phyloP scores from a whole-genome alignment of 2,797 vertebrate species.

The Hirundo rustica region DNA sequence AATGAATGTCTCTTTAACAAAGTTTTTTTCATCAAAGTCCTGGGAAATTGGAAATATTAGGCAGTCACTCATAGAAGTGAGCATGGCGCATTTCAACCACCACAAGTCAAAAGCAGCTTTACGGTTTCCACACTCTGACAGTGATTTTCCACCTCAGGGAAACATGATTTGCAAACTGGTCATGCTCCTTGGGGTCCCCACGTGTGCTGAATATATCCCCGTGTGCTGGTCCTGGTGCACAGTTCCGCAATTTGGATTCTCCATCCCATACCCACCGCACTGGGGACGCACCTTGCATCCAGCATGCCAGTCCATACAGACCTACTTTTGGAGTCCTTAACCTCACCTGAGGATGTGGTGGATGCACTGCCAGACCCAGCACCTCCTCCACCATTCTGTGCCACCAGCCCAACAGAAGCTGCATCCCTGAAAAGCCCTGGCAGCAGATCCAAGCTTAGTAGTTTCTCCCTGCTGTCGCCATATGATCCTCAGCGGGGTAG shows the following conservation, averaged over 20 bases:
- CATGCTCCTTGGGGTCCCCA: not conserved
- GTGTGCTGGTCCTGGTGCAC: not conserved
- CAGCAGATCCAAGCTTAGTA: not conserved
- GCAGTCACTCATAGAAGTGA: not conserved
- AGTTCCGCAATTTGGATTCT: not conserved
- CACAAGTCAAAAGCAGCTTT: not conserved
- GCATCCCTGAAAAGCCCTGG: not conserved
- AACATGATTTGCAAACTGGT: not conserved
- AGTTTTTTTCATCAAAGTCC: not conserved
- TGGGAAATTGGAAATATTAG: not conserved
- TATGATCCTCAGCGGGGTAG: not conserved
- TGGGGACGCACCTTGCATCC: not conserved
- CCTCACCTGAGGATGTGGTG: not conserved
- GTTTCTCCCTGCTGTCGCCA: not conserved
- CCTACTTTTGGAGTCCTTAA: not conserved
- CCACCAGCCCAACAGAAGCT: not conserved
- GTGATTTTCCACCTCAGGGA: not conserved
- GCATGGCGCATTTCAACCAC: rapidly evolving
- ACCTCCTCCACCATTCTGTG: not conserved
- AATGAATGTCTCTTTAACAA: not conserved
- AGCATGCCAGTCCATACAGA: not conserved
- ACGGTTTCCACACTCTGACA: rapidly evolving
- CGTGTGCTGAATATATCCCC: rapidly evolving
- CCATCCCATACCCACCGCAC: rapidly evolving
- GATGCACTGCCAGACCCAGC: not conserved